Conservation (phyloP, 2,797 vertebrate species). For the Eremophila alpestris region DNA sequence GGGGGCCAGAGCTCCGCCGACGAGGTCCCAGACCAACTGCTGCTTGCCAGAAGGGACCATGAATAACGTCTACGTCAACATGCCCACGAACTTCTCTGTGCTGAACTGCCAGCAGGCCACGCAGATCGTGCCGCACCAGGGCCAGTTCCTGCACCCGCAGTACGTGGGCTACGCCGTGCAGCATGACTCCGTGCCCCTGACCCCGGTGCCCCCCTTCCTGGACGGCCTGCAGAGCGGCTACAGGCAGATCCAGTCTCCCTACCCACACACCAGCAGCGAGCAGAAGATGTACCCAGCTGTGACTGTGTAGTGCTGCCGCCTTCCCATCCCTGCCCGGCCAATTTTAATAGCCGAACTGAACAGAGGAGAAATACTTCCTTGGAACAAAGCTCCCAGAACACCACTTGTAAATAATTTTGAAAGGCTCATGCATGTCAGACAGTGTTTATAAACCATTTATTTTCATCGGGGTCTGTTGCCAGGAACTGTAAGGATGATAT, state of each 20-base stretch:
- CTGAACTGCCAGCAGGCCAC: conserved; percentile 98
- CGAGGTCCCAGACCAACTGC: conserved; percentile 93
- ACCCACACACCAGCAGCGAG: conserved; percentile 84
- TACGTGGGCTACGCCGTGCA: conserved; percentile 89
- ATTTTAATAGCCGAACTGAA: not conserved
- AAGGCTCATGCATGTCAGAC: conserved; percentile 11
- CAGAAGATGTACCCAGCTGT: conserved; percentile 93
- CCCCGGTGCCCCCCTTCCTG: conserved; percentile 81
- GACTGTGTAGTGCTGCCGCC: conserved; percentile 81
- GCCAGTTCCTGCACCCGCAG: conserved; percentile 93
- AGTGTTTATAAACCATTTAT: conserved; percentile 44
- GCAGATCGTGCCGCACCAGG: conserved; percentile 95
- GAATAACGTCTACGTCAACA: conserved; percentile 93
- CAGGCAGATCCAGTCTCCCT: conserved; percentile 92
- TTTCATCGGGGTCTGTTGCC: conserved; percentile 32
- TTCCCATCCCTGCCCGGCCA: not conserved
- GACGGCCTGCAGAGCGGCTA: conserved; percentile 88
- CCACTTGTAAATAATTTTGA: conserved; percentile 62
- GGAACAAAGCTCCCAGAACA: not conserved
- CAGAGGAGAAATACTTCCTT: not conserved
- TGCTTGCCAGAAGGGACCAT: conserved; percentile 89
- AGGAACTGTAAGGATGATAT: conserved; percentile 27
- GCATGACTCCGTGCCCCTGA: conserved; percentile 84
- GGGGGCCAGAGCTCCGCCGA: conserved; percentile 77
- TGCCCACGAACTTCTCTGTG: conserved; percentile 98